Conservation (phyloP, 1,140 invertebrate species). For the Lutraria rhynchaena region DNA sequence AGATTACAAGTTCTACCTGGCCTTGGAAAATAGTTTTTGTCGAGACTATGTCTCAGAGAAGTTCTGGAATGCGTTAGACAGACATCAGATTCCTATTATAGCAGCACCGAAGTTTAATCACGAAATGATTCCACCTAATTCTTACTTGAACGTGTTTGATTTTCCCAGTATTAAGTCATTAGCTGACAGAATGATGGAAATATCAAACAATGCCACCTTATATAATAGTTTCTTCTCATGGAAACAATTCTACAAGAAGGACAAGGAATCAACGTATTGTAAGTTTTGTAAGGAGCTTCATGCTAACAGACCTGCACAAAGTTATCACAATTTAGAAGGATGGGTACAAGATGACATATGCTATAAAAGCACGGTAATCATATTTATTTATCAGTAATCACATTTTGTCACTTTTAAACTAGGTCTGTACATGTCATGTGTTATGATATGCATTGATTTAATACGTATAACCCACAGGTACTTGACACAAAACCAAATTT, state of each 20-base stretch:
- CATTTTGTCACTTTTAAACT: not conserved
- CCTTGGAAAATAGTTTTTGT: slow-evolving; percentile 59
- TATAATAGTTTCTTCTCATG: slow-evolving; percentile 52
- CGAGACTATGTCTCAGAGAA: slow-evolving; percentile 57
- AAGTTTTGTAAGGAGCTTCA: slow-evolving; percentile 38
- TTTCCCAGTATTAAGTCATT: slow-evolving; percentile 49
- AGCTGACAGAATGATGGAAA: slow-evolving; percentile 46
- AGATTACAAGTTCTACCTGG: slow-evolving; percentile 56
- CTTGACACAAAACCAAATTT: not conserved
- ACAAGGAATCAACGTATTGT: slow-evolving; percentile 4
- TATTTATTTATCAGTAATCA: not conserved
- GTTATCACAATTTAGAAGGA: slow-evolving; percentile 43
- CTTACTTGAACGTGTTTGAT: slow-evolving; percentile 58
- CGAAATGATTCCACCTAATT: slow-evolving; percentile 40
- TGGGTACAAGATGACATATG: slow-evolving; percentile 55
- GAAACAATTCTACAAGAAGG: slow-evolving; percentile 27
- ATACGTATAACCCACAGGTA: not conserved
- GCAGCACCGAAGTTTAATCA: slow-evolving; percentile 45
- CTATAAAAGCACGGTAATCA: slow-evolving; percentile 48
- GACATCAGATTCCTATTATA: slow-evolving; percentile 54
- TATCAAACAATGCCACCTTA: slow-evolving; percentile 38
- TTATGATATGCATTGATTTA: not conserved
- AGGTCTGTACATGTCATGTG: not conserved
- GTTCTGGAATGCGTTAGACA: slow-evolving; percentile 42
- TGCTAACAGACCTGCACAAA: slow-evolving; percentile 45